Evolutionary conservation across 2,888 invertebrate species (phyloP).

Genomic region (Lomographa bimaculata): DNA sequence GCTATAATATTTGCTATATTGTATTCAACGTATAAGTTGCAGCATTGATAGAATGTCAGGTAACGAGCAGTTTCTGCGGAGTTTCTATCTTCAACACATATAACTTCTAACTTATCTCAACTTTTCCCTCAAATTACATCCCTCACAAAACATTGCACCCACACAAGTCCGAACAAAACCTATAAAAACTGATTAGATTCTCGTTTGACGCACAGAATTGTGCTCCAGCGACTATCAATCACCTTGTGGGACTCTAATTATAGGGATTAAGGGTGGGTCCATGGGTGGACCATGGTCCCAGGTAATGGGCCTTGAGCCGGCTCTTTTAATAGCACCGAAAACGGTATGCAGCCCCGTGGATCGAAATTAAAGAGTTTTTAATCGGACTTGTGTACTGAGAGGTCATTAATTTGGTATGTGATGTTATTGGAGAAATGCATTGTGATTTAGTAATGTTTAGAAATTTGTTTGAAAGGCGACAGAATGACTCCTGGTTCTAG

Average conservation of each 20-base stretch:
- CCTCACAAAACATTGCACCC: constrained; percentile 2
- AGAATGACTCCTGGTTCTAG: too few relatives aligned
- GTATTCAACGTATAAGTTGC: too few relatives aligned
- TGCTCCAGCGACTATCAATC: constrained; percentile 71
- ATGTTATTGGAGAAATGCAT: neutral
- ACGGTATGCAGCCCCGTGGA: constrained; percentile 42
- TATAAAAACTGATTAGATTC: constrained; percentile 69
- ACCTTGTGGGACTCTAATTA: constrained; percentile 78
- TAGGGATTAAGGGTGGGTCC: constrained; percentile 70
- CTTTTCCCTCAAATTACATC: too few relatives aligned
- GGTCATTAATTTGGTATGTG: constrained; percentile 22
- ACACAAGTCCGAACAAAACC: constrained; percentile 25
- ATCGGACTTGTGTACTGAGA: constrained; percentile 38
- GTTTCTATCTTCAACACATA: too few relatives aligned
- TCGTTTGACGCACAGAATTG: constrained; percentile 60
- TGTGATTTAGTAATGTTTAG: too few relatives aligned
- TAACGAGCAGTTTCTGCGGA: too few relatives aligned
- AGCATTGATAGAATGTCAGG: too few relatives aligned
- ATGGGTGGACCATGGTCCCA: constrained; percentile 54
- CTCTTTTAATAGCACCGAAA: constrained; percentile 53
- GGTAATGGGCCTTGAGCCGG: constrained; percentile 62
- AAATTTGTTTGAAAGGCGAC: too few relatives aligned
- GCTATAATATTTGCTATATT: too few relatives aligned
- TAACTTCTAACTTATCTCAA: too few relatives aligned
- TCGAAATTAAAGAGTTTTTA: constrained; percentile 59